Evolutionary conservation across 2,888 invertebrate species (phyloP), one percentile per base, ranked within the genome.

Genomic region (Cabera pusaria): DNA sequence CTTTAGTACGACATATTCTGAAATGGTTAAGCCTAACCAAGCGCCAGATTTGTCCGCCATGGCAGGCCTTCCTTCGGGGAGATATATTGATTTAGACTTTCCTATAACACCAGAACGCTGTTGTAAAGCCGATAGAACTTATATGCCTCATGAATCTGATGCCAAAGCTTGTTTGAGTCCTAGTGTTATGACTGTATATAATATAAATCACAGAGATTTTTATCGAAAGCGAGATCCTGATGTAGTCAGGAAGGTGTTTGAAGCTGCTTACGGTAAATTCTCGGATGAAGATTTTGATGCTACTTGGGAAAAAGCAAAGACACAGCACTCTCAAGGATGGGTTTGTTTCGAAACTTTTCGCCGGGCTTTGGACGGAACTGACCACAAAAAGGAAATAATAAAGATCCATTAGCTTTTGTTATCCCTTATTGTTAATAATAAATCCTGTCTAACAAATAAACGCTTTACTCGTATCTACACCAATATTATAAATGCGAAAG

Each of bases 281-380:
- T 77, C 76, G 2, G 87, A 87, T 12, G 78, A 90, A 40, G 66
- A 62, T 10, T 92, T 92, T 54, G 68, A 83, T 19, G 59, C 64
- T 36, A 50, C 90, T 44, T 91, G 91, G 91, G 66, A 86, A 41
- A 73, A 83, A 48, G 91, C 91, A 1, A 64, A 80, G 46, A 75
- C 86, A 47, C 58, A 65, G 34, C 91, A 91, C 60, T 78, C 86
- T 17, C 71, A 84, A 48, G 90, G 88, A 1, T 74, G 74, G 66
- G 91, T 91, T 12, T 91, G 91, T 52, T 86, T 80, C 21, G 90
- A 91, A 63, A 91, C 91, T 3, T 91, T 91, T 46, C 64, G 77
- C 14, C 3, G 14, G 14, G 14, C 4, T 4, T 2, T 14, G 3
- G 4, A 14, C 14, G 14, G 14, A 4, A 14, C 2, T 2, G 2